Conservation (phyloP, 2,797 vertebrate species). For the Crocodylus rhombifer region DNA sequence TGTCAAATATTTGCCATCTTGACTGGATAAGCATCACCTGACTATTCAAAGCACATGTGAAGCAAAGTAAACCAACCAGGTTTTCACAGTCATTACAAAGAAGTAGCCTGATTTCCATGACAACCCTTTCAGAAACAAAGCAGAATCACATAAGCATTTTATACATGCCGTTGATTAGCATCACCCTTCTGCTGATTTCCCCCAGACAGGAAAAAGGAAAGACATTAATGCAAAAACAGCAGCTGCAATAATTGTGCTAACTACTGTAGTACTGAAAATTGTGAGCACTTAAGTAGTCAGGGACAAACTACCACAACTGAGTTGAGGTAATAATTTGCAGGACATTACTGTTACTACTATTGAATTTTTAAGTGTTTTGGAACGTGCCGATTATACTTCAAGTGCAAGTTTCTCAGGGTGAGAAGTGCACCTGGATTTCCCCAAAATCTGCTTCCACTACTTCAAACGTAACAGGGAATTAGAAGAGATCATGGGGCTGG, state of each 20-base stretch:
- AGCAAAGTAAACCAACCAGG: neutral
- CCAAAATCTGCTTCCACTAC: neutral
- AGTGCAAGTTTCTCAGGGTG: neutral
- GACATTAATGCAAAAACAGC: neutral
- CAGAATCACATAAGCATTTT: neutral
- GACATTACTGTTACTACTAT: neutral
- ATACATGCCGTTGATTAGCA: neutral
- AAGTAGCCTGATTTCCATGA: neutral
- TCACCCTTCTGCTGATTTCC: neutral
- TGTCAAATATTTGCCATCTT: neutral
- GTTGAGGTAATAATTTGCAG: too few species aligned
- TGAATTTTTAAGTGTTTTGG: neutral
- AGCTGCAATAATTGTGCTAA: neutral
- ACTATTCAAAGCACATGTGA: neutral
- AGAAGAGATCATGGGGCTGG: constrained; percentile 38
- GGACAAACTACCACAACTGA: neutral
- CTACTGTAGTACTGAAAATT: neutral
- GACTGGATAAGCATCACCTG: neutral
- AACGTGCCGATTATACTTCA: fast-evolving
- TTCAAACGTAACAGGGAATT: constrained; percentile 6
- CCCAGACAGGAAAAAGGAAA: neutral
- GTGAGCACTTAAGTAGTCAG: neutral
- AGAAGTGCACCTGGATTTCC: neutral
- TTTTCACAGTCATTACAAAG: neutral
- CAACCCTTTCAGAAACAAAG: neutral